Evolutionary conservation across 2,888 invertebrate species (phyloP).

Genomic region (Megamerina dolium): DNA sequence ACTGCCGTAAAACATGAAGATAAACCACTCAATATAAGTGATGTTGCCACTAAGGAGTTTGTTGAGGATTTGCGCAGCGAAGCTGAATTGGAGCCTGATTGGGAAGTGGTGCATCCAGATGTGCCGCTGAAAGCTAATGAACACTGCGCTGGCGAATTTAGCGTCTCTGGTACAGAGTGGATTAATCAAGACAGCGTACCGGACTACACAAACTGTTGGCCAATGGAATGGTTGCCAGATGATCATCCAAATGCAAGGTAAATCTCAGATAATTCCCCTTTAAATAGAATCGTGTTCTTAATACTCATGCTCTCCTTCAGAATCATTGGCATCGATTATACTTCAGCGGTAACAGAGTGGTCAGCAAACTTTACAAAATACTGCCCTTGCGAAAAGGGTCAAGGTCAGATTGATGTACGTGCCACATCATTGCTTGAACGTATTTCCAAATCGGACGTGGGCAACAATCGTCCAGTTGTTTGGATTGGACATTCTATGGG

Average conservation of each 20-base stretch:
- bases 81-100: conserved; percentile 44
- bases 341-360: conserved; percentile 79
- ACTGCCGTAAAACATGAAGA: conserved; percentile 30
- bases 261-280: no score
- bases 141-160: conserved; percentile 49
- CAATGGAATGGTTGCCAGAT: conserved; percentile 85
- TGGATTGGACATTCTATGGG: conserved; percentile 98
- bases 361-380: conserved; percentile 55
- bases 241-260: conserved; percentile 64
- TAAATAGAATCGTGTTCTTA: no score
- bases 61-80: conserved; percentile 42
- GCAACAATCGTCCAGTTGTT: conserved; percentile 67
- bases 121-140: conserved; percentile 40
- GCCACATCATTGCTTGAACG: conserved; percentile 63
- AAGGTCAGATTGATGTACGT: conserved; percentile 60
- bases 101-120: conserved; percentile 50
- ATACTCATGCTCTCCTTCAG: no score
- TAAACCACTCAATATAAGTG: conserved; percentile 40
- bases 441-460: conserved; percentile 70
- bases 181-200: conserved; percentile 40
- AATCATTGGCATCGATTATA: conserved; percentile 83
- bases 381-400: conserved; percentile 51
- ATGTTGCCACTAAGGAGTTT: conserved; percentile 46
- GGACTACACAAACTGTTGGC: conserved; percentile 77
- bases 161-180: conserved; percentile 49